phyloP scores from a whole-genome alignment of 2,113 vertebrate genomes.

The Bombycilla garrulus region DNA sequence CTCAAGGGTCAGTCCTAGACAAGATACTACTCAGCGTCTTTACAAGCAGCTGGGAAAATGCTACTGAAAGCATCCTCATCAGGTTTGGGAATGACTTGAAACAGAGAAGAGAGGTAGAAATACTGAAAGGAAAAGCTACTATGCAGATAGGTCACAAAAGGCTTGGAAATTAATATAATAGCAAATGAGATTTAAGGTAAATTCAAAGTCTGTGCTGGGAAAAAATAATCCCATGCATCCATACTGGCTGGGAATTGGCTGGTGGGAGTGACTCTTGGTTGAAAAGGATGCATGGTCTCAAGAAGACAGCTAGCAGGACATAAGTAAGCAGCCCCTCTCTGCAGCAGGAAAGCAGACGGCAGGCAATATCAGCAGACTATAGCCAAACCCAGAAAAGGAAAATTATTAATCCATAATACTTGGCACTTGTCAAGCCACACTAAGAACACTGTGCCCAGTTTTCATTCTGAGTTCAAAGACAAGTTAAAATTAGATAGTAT shows the following conservation, averaged over 20 bases:
- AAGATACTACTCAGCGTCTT: background rate
- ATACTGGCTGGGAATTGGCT: background rate
- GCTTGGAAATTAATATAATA: background rate
- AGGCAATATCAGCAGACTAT: background rate
- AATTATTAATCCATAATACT: background rate
- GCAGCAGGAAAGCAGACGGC: background rate
- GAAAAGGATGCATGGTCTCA: background rate
- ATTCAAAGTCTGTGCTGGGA: background rate
- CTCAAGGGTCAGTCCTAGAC: background rate
- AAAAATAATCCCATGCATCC: background rate
- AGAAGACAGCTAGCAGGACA: background rate
- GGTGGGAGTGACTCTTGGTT: background rate
- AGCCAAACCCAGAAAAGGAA: background rate
- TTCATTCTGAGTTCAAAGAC: background rate
- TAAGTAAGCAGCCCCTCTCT: background rate
- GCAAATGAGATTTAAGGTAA: background rate
- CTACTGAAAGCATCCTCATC: background rate
- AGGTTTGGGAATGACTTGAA: background rate
- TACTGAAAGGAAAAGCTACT: background rate
- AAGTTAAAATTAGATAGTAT: background rate
- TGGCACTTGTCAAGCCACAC: background rate
- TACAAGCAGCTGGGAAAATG: background rate
- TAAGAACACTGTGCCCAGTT: fast-evolving
- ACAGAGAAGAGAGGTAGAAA: background rate
- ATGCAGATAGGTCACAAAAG: background rate